Evolutionary conservation across 1,140 invertebrate genomes (phyloP).

Genomic region (Brachionus rubens): DNA sequence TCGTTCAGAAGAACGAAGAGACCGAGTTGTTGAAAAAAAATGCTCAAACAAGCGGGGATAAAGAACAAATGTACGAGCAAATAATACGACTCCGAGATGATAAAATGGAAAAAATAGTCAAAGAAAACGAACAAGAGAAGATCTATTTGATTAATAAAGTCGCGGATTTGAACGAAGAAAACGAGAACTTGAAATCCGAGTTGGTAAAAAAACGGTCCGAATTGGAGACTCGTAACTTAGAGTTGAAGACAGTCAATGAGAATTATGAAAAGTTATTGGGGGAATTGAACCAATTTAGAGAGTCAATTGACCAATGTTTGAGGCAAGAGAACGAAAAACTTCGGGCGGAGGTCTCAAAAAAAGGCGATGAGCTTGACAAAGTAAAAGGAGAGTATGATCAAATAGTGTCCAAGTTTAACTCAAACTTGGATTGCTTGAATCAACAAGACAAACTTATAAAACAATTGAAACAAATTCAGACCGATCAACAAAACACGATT

Average conservation of each 20-base stretch:
- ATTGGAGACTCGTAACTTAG: background rate
- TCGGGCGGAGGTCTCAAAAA: background rate
- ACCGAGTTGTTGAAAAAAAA: conserved; percentile 7
- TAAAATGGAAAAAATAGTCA: conserved; percentile 25
- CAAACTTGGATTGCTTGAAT: conserved; percentile 19
- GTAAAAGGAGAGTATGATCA: background rate
- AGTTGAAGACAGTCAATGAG: conserved; percentile 6
- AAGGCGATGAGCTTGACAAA: background rate
- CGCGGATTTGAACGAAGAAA: background rate
- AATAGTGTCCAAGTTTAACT: background rate
- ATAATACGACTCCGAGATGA: conserved; percentile 17
- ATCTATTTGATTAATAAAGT: background rate
- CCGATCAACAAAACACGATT: conserved; percentile 12
- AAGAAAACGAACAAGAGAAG: conserved; percentile 24
- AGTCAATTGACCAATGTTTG: conserved; percentile 8
- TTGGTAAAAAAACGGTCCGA: background rate
- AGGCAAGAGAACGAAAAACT: background rate
- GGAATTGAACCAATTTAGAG: conserved; percentile 21
- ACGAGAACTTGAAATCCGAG: background rate
- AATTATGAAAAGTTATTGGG: conserved; percentile 18
- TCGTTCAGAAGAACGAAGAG: background rate
- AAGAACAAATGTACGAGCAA: conserved; percentile 38
- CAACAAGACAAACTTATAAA: conserved; percentile 25
- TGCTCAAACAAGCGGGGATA: background rate
- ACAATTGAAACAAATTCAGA: conserved; percentile 12